Evolutionary conservation across 2,113 vertebrate species (phyloP).

Genomic region (Xiphophorus couchianus): DNA sequence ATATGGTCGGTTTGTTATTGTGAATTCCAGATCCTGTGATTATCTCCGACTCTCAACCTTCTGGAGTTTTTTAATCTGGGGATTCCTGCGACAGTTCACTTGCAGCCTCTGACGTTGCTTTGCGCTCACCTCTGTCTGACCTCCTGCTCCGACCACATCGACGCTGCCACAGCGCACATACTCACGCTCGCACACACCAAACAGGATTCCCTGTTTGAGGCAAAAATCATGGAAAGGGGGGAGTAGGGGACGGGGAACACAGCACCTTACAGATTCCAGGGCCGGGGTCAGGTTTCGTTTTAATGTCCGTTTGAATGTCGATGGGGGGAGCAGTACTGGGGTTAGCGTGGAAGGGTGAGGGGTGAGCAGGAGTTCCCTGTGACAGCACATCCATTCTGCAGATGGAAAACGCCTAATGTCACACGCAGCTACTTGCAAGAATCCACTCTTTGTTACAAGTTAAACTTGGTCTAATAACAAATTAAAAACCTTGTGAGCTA

Average conservation of each 20-base stretch:
- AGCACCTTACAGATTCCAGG: conserved; percentile 84
- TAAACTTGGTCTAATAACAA: conserved; percentile 36
- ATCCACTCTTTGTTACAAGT: not conserved
- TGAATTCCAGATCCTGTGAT: conserved; percentile 97
- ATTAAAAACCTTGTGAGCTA: conserved; percentile 53
- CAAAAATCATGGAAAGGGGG: conserved; percentile 1
- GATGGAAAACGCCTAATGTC: conserved; percentile 73
- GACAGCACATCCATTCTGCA: conserved; percentile 70
- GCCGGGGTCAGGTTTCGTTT: conserved; percentile 82
- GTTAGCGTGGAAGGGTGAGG: conserved; percentile 62
- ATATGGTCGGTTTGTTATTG: conserved; percentile 98
- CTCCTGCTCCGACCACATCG: conserved; percentile 50
- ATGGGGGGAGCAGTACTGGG: conserved; percentile 56
- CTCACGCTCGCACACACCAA: conserved; percentile 21
- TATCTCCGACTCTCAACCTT: conserved; percentile 94
- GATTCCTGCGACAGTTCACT: conserved; percentile 92
- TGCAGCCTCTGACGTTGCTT: conserved; percentile 73
- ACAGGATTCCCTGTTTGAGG: conserved; percentile 62
- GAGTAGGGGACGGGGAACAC: conserved; percentile 45
- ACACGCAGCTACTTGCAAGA: conserved; percentile 57
- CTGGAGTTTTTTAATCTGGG: conserved; percentile 94
- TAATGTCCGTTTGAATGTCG: conserved; percentile 82
- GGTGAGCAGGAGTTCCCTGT: conserved; percentile 70
- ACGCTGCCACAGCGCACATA: not conserved
- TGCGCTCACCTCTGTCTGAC: conserved; percentile 88